phyloP scores from a whole-genome alignment of 2,888 invertebrate species.

The Melanotus villosus region DNA sequence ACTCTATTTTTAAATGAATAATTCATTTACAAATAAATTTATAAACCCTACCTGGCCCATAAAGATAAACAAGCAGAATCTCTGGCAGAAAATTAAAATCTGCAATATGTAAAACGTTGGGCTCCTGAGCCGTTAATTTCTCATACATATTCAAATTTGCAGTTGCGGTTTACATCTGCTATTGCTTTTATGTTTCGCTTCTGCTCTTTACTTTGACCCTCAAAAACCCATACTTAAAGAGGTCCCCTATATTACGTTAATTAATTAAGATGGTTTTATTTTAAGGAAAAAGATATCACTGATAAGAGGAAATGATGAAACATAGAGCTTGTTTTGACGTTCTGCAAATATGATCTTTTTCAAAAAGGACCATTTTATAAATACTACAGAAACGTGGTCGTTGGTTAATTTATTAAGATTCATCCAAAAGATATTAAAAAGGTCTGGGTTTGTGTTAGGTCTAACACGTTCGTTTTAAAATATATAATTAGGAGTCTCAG shows the following conservation, averaged over 20 bases:
- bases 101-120: slow-evolving; percentile 48
- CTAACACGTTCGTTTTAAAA: no score
- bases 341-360: no score
- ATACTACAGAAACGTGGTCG: no score
- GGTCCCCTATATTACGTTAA: slow-evolving; percentile 34
- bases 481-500: no score
- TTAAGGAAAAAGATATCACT: slow-evolving; percentile 12
- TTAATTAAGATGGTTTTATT: slow-evolving; percentile 36
- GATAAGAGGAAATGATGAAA: no score
- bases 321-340: no score
- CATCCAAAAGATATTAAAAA: no score
- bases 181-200: slow-evolving; percentile 45
- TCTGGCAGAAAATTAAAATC: slow-evolving; percentile 42
- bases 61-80: slow-evolving; percentile 46
- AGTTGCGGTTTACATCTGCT: slow-evolving; percentile 44
- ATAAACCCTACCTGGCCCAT: slow-evolving; percentile 41
- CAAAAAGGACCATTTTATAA: no score
- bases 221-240: slow-evolving; percentile 33
- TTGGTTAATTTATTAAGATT: no score
- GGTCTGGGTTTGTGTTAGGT: no score
- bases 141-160: slow-evolving; percentile 48
- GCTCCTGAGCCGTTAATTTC: slow-evolving; percentile 48
- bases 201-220: slow-evolving; percentile 44
- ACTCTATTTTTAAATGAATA: slow-evolving; percentile 33
- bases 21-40: slow-evolving; percentile 41